Conservation (phyloP, 2,113 vertebrate genomes). For the Ramphastos sulfuratus region DNA sequence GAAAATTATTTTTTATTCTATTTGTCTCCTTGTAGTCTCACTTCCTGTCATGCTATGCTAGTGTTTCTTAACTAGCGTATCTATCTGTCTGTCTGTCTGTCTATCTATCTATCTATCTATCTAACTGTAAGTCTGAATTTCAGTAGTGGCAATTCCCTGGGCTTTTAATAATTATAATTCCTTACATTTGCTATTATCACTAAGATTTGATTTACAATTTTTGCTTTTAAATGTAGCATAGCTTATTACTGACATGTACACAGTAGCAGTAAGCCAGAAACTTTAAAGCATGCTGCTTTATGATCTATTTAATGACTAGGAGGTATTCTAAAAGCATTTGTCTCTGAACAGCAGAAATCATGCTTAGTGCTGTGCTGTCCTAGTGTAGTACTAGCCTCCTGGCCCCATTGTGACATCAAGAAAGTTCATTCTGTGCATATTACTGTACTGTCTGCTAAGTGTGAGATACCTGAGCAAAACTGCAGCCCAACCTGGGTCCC, state of each 20-base stretch:
- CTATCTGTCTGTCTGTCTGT: too few species aligned
- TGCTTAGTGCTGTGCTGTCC: background rate
- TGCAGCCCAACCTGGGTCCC: background rate
- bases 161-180: background rate
- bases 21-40: background rate
- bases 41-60: background rate
- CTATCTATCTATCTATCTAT: too few species aligned
- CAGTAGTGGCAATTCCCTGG: background rate
- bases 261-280: background rate
- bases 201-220: background rate
- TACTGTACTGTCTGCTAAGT: background rate
- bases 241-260: background rate
- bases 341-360: background rate
- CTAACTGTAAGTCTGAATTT: background rate
- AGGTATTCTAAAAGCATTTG: background rate
- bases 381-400: background rate
- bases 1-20: background rate
- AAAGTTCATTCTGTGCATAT: background rate
- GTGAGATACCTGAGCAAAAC: background rate
- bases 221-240: background rate
- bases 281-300: background rate
- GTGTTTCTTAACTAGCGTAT: background rate
- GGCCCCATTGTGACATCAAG: background rate
- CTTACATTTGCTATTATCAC: background rate
- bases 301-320: background rate